These are phyloP conservation scores for Candoia aspera DNA, from an alignment of 2,113 vertebrate genomes.

Conservation along the genomic window DNA sequence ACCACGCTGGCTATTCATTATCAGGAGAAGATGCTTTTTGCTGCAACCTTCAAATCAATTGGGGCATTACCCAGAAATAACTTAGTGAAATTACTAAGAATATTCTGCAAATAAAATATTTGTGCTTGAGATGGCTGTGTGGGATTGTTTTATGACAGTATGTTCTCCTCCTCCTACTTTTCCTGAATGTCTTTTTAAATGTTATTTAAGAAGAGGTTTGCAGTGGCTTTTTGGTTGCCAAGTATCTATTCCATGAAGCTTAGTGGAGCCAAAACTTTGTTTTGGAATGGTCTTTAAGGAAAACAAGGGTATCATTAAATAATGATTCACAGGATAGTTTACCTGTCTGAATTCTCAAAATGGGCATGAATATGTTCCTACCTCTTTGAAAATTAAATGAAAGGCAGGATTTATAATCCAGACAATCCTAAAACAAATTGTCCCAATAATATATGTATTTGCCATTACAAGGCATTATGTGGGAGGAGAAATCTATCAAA, in stretches of 20 bases:
- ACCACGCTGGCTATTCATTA: accelerated
- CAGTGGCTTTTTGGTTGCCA: background rate
- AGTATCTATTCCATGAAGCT: background rate
- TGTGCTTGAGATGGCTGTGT: background rate
- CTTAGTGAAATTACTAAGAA: background rate
- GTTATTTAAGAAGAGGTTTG: background rate
- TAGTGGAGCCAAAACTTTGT: background rate
- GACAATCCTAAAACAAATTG: background rate
- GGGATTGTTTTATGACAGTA: background rate
- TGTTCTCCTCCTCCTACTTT: background rate
- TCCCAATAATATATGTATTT: background rate
- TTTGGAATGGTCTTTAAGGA: background rate
- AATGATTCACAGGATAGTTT: background rate
- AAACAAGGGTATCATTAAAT: background rate
- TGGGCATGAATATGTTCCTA: background rate
- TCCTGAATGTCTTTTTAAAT: background rate
- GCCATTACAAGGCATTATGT: background rate
- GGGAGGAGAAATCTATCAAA: background rate
- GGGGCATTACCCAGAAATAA: accelerated
- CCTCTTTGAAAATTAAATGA: background rate
- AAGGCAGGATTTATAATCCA: background rate
- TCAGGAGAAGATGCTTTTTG: background rate
- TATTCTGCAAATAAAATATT: background rate
- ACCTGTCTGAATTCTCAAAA: background rate
- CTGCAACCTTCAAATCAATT: background rate